Percentiles rank a stretch among this genome's conserved stretches.
Evolutionary conservation across 2,113 vertebrate species (phyloP).

Genomic region (Plotosus lineatus): DNA sequence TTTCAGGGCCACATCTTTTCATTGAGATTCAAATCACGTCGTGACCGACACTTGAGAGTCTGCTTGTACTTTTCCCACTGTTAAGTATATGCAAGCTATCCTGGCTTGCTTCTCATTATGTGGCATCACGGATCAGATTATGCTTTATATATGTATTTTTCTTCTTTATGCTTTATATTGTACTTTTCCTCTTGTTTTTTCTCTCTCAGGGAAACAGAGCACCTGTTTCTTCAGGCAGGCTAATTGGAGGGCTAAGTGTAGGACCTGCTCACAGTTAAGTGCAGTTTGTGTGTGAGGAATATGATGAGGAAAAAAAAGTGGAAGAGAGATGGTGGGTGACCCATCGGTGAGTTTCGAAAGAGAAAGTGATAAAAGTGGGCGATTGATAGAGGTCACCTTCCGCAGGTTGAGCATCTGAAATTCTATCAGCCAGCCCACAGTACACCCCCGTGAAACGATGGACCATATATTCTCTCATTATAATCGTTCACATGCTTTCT

Average conservation of each 20-base stretch:
- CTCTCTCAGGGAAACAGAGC: background rate
- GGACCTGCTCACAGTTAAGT: conserved; percentile 24
- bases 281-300: conserved; percentile 13
- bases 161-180: background rate
- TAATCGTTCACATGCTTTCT: background rate
- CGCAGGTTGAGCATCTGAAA: conserved; percentile 20
- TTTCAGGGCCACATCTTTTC: conserved; percentile 23
- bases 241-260: conserved; percentile 30
- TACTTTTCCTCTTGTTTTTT: background rate
- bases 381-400: conserved; percentile 24
- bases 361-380: conserved; percentile 22
- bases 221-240: conserved; percentile 31
- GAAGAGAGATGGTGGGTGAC: background rate
- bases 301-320: background rate
- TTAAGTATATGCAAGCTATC: background rate
- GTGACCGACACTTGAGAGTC: conserved; percentile 26
- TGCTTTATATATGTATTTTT: background rate
- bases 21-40: conserved; percentile 41
- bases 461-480: background rate
- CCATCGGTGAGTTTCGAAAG: conserved; percentile 20
- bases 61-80: conserved; percentile 16
- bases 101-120: background rate
- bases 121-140: background rate
- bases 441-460: background rate
- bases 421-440: conserved; percentile 9